Conservation (phyloP, 2,888 invertebrate species). For the Eulithis testata region DNA sequence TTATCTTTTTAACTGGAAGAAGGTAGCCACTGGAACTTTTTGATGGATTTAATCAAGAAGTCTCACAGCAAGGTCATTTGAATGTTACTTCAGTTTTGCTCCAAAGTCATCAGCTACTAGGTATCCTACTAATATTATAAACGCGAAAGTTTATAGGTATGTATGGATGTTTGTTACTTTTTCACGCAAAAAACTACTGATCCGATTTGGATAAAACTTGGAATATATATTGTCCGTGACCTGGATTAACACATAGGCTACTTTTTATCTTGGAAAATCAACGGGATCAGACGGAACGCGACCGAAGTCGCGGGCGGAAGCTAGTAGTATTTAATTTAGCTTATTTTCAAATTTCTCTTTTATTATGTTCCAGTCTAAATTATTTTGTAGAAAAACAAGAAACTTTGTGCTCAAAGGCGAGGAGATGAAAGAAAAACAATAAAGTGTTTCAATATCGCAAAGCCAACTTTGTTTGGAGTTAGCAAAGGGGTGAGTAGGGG, state of each 20-base stretch:
- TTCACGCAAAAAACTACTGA: too few species aligned
- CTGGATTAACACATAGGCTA: too few species aligned
- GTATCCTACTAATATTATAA: too few species aligned
- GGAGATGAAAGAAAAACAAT: conserved; percentile 78
- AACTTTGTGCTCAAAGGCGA: conserved; percentile 60
- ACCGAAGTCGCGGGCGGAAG: too few species aligned
- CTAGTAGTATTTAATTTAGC: background rate
- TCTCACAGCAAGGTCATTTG: conserved; percentile 49
- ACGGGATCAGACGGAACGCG: too few species aligned
- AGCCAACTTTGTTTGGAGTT: conserved; percentile 77
- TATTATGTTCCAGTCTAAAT: conserved; percentile 24
- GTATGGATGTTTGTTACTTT: too few species aligned
- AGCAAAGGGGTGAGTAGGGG: conserved; percentile 53
- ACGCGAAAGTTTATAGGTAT: too few species aligned
- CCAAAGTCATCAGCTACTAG: background rate
- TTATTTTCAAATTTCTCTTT: background rate
- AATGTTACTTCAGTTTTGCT: conserved; percentile 7
- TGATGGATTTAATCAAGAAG: conserved; percentile 70
- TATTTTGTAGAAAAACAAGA: conserved; percentile 54
- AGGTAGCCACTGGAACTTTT: conserved; percentile 48
- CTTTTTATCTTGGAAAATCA: too few species aligned
- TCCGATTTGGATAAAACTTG: too few species aligned
- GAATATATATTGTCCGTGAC: too few species aligned
- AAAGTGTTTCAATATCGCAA: conserved; percentile 78
- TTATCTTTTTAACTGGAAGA: conserved; percentile 82